phyloP scores from a whole-genome alignment of 2,797 vertebrate genomes.

The Myioborus melanocephalus region DNA sequence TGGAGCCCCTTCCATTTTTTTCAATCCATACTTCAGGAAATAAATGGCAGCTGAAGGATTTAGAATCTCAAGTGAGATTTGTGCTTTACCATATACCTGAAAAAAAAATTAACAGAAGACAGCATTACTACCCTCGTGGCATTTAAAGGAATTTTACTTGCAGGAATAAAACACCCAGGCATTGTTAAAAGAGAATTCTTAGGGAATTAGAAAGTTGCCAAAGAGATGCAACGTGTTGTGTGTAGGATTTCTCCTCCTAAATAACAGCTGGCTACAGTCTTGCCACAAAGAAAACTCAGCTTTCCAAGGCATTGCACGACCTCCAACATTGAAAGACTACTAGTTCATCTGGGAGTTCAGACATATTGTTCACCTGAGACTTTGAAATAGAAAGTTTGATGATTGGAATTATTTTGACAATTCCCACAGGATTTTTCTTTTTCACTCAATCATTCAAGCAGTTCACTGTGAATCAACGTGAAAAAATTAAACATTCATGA shows the following conservation, averaged over 20 bases:
- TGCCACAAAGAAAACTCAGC: not conserved
- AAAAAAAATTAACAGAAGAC: slow-evolving; percentile 22
- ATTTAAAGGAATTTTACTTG: not conserved
- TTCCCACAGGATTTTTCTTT: not conserved
- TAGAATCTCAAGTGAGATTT: slow-evolving; percentile 98
- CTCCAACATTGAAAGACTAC: not conserved
- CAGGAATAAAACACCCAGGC: not conserved
- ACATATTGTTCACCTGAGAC: not conserved
- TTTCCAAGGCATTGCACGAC: not conserved
- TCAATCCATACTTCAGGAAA: slow-evolving; percentile 67
- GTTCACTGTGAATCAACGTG: not conserved
- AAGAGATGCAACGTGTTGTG: not conserved
- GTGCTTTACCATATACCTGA: slow-evolving; percentile 98
- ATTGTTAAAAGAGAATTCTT: not conserved
- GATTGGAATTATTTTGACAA: not conserved
- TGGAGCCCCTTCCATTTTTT: slow-evolving; percentile 61
- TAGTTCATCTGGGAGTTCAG: not conserved
- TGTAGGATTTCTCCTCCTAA: not conserved
- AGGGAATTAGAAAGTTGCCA: not conserved
- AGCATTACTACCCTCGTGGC: not conserved
- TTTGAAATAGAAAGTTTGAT: not conserved
- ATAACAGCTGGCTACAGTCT: not conserved
- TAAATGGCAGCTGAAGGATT: slow-evolving; percentile 68
- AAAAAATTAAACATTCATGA: not conserved
- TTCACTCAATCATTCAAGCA: not conserved